Percentiles rank a stretch among this genome's conserved stretches.
Conservation (phyloP, 2,113 vertebrate genomes). For the Columba janthina region DNA sequence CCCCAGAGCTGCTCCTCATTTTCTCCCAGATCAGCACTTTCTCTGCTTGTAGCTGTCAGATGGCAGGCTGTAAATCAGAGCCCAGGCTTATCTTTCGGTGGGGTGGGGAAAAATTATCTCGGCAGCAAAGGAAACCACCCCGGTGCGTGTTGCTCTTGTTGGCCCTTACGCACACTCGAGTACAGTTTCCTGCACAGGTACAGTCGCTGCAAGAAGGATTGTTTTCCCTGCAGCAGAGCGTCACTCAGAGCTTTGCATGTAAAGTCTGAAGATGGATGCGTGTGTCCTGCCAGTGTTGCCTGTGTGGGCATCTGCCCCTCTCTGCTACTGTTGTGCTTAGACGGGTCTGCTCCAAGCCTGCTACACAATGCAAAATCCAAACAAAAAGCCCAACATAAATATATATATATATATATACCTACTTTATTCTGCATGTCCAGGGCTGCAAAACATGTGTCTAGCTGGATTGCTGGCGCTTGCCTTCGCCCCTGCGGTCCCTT, state of each 20-base stretch:
- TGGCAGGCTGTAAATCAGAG: constrained; percentile 33
- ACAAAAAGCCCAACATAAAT: too few species aligned
- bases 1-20: neutral
- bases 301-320: rapidly evolving
- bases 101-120: neutral
- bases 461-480: neutral
- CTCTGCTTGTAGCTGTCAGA: neutral
- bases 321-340: neutral
- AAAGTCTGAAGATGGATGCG: rapidly evolving
- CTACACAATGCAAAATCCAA: rapidly evolving
- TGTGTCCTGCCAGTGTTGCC: rapidly evolving
- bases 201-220: rapidly evolving
- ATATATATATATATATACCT: too few species aligned
- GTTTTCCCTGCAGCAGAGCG: neutral
- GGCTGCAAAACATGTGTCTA: neutral
- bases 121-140: neutral
- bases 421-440: neutral
- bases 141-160: neutral
- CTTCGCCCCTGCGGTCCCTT: neutral
- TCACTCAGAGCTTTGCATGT: rapidly evolving
- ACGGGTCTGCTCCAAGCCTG: neutral
- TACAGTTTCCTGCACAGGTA: neutral
- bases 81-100: neutral
- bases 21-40: neutral
- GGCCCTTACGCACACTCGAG: neutral